Conservation (phyloP, 2,797 vertebrate species). For the Rhinatrema bivittatum region DNA sequence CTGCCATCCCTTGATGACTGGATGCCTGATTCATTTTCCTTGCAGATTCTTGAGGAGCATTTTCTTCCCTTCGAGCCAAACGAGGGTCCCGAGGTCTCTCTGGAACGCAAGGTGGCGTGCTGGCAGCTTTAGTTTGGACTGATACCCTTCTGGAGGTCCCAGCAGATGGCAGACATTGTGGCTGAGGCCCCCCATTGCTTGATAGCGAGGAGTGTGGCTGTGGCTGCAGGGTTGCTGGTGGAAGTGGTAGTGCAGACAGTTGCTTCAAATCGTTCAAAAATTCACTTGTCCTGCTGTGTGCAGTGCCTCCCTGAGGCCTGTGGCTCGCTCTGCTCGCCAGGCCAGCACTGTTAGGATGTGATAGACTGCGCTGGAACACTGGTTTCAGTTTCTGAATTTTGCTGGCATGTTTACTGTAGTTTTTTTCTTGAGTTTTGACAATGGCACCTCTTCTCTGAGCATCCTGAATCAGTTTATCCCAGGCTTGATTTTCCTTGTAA, state of each 20-base stretch:
- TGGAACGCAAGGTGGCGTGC: neutral
- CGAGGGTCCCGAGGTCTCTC: conserved; percentile 50
- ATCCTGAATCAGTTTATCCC: conserved; percentile 69
- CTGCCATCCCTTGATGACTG: neutral
- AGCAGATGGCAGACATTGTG: neutral
- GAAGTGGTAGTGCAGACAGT: too few relatives aligned
- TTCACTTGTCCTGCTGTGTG: conserved; percentile 1
- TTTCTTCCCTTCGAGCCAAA: conserved; percentile 24
- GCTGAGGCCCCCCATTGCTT: neutral
- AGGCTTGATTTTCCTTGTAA: conserved; percentile 63
- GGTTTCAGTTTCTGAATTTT: conserved; percentile 59
- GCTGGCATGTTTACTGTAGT: conserved; percentile 43
- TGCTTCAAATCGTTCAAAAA: too few relatives aligned
- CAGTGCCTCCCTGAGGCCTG: neutral
- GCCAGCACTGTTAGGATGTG: neutral
- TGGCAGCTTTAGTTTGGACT: neutral
- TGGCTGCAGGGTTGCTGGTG: rapidly evolving
- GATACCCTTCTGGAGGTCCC: neutral
- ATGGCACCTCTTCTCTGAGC: conserved; percentile 61
- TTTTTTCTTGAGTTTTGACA: conserved; percentile 45
- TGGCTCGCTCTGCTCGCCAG: neutral
- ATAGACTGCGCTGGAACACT: neutral
- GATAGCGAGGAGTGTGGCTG: neutral
- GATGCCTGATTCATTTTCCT: neutral
- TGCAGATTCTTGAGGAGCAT: neutral